Evolutionary conservation across 2,888 invertebrate genomes (phyloP).

Genomic region (Thera obeliscata): DNA sequence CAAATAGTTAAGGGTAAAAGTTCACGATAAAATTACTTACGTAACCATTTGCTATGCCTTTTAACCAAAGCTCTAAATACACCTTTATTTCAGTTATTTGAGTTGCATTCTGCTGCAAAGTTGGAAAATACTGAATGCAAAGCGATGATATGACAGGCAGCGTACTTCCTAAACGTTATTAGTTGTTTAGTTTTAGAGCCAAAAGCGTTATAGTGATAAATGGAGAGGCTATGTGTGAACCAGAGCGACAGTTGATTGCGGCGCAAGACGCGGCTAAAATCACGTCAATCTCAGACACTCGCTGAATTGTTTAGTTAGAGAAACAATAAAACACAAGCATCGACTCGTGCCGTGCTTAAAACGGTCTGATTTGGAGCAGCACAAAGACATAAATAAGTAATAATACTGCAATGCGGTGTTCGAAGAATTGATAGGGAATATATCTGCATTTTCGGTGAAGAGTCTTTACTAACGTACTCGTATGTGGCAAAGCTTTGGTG

Average conservation of each 20-base stretch:
- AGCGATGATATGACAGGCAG: slow-evolving; percentile 32
- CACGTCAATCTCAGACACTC: slow-evolving; percentile 48
- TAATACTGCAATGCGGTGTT: slow-evolving; percentile 76
- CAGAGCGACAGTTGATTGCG: slow-evolving; percentile 43
- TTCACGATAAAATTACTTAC: neutral
- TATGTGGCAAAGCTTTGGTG: neutral
- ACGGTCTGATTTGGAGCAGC: slow-evolving; percentile 59
- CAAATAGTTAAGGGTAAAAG: neutral
- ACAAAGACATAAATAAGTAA: slow-evolving; percentile 80
- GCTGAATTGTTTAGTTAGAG: slow-evolving; percentile 46
- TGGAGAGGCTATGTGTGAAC: slow-evolving; percentile 44
- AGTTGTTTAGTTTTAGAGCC: slow-evolving; percentile 38
- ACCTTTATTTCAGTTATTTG: slow-evolving; percentile 42
- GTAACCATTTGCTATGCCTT: too few relatives aligned
- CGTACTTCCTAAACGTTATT: slow-evolving; percentile 34
- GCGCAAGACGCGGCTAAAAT: slow-evolving; percentile 47
- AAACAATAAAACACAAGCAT: slow-evolving; percentile 55
- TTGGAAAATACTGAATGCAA: slow-evolving; percentile 47
- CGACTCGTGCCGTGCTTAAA: slow-evolving; percentile 51
- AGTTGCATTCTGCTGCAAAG: slow-evolving; percentile 43
- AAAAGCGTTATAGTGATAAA: slow-evolving; percentile 50
- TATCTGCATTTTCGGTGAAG: slow-evolving; percentile 14
- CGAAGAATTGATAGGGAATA: slow-evolving; percentile 67
- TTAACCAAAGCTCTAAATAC: too few relatives aligned
- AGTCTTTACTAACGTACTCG: neutral